Base-by-base conservation (phyloP, 2,888 invertebrate genomes). In the Alloplasta piceator region DNA sequence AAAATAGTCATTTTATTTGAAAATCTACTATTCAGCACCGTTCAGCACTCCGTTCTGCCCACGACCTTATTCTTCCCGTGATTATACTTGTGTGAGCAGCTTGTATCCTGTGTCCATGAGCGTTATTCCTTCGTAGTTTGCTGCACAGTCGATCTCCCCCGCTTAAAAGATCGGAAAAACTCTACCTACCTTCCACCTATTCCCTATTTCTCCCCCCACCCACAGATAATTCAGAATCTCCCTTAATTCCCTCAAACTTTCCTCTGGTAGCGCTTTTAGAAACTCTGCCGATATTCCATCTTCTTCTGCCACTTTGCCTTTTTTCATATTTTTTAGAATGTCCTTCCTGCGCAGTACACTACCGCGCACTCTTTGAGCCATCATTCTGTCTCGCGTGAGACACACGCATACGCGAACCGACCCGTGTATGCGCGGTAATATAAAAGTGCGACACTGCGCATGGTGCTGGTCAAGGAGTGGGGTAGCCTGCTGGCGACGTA, bases 201-300 rank as follows among this genome's bases (percentile, higher is more conserved):
- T 39, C 9, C 36, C 38, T 26, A 70, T 5, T 9, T 52, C 43
- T n/a, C 77, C 70, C 10, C 43, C 10, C 12, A 14, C 38, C 77
- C 77, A 77, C 0, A 70, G 36, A 7, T 43, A 36, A 9, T 61
- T 55, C 1, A 71, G 12, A 0, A 70, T 55, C 46, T 41, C 43
- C 5, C 26, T 36, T 3, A 77, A 6, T 10, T 61, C 67, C 4
- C 41, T 60, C 12, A 38, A 4, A 1, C 55, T 48, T 36, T 58
- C n/a, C 10, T 50, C 14, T n/a, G 26, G 14, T 12, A 63, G 1
- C 4, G 10, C 36, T 6, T 64, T 78, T 38, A 72, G 6, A 55
- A 83, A 75, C 6, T 71, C 66, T 43, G 75, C 50, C 1, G 78
- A 39, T n/a, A 83, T 41, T n/a, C 67, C 67, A 9, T 67, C 67